These are phyloP conservation scores for Trichonephila clavata DNA, from an alignment of 1,140 invertebrate species.

Conservation along the genomic window DNA sequence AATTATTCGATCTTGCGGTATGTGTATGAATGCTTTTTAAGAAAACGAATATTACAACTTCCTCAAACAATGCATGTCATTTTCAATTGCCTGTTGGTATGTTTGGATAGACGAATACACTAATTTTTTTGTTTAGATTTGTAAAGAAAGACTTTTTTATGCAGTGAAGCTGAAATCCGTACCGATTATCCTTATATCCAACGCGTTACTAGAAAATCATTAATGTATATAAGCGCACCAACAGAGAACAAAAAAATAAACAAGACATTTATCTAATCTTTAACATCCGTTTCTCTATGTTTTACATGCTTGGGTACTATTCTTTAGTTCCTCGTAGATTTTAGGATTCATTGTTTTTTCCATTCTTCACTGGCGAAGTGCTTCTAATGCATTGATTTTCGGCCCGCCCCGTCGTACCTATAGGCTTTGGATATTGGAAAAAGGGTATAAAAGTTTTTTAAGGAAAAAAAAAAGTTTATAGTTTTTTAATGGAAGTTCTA, in stretches of 20 bases:
- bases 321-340: slow-evolving; percentile 66
- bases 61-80: slow-evolving; percentile 28
- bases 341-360: slow-evolving; percentile 63
- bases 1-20: slow-evolving; percentile 18
- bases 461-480: neutral
- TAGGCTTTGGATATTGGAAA: neutral
- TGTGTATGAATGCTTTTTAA: neutral
- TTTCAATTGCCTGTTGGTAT: slow-evolving; percentile 8
- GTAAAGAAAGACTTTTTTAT: neutral
- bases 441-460: neutral
- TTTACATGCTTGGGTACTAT: slow-evolving; percentile 66
- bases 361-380: slow-evolving; percentile 42
- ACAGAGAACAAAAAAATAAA: neutral
- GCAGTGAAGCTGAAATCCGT: slow-evolving; percentile 48
- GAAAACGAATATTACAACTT: neutral
- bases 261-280: neutral
- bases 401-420: neutral
- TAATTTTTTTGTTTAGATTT: neutral
- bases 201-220: neutral
- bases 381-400: slow-evolving; percentile 41
- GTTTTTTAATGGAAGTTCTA: slow-evolving; percentile 36
- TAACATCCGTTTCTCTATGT: slow-evolving; percentile 56
- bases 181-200: slow-evolving; percentile 13
- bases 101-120: neutral
- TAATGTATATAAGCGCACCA: neutral